Evolutionary conservation across 1,140 invertebrate genomes (phyloP), one percentile per base, ranked within the genome.

Genomic region (Steinernema feltiae): DNA sequence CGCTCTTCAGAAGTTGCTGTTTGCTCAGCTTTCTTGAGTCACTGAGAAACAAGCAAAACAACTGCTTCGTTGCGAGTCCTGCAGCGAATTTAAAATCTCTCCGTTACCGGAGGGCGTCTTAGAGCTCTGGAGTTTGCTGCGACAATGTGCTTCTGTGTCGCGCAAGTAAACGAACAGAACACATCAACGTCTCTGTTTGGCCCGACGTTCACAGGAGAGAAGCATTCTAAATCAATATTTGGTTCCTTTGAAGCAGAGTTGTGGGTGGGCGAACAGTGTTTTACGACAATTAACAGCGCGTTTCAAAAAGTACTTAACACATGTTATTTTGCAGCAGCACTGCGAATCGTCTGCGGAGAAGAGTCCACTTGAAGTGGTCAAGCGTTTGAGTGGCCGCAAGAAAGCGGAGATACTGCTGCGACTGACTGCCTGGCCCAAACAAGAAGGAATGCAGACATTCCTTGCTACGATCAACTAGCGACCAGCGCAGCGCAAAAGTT

Each of bases 271-370:
- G 53, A 27, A 63, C 15, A 27, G 24, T 15, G n/a, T n/a, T n/a
- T n/a, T n/a, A 3, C 7, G 53, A 27, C 53, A 27, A n/a, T 63
- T 63, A 63, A 27, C 53, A 18, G 35, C 2, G 53, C 53, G 24
- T 63, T 63, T 63, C 53, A 63, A 63, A 63, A 63, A 63, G 53
- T 63, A 63, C 53, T 63, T 63, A 63, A 63, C 53, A 63, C 53
- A 21, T 63, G 53, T 63, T 63, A 63, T 63, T 63, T 63, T 63
- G 53, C 53, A 63, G 53, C 24, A 7, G 53, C 24, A 3, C 53
- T 63, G 53, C 7, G 53, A 12, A 63, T 3, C 53, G 24, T 18
- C 7, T 18, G 53, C 53, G 53, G 53, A 12, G 53, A 17, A 21
- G 24, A n/a, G 53, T 63, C 53, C 53, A 63, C 53, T 63, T 63